A percentile compares a stretch with the other conserved stretches of the same genome.
Evolutionary conservation across 2,113 vertebrate genomes (phyloP).

Genomic region (Xenopus tropicalis): DNA sequence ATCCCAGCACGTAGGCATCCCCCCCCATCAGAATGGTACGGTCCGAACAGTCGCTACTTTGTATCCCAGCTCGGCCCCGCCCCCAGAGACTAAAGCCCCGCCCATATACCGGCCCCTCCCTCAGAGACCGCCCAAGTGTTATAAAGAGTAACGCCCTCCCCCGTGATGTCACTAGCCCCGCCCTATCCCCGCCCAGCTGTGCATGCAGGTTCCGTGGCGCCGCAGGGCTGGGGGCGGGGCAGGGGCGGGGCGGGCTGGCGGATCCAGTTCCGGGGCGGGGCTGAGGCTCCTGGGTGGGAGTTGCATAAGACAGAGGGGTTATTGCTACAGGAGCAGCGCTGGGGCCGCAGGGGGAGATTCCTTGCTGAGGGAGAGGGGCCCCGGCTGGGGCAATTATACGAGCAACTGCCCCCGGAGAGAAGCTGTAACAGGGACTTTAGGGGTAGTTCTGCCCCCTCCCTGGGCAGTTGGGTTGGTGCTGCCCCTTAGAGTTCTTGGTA

Average conservation of each 20-base stretch:
- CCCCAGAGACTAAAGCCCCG: too few relatives aligned
- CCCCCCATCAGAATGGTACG: too few relatives aligned
- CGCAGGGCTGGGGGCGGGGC: too few relatives aligned
- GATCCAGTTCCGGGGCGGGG: constrained; percentile 51
- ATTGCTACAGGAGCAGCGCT: background rate
- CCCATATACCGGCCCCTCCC: too few relatives aligned
- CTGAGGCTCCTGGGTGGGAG: background rate
- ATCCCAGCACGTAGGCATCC: too few relatives aligned
- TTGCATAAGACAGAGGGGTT: constrained; percentile 7
- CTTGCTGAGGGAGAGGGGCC: background rate
- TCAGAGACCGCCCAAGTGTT: too few relatives aligned
- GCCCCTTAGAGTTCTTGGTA: constrained; percentile 8
- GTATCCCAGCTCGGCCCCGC: too few relatives aligned
- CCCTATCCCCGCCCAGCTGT: too few relatives aligned
- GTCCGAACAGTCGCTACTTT: too few relatives aligned
- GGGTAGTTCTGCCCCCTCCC: constrained; percentile 45
- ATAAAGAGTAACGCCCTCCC: background rate
- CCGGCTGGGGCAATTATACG: background rate
- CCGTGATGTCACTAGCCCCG: background rate
- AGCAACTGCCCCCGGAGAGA: background rate
- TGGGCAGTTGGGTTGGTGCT: background rate
- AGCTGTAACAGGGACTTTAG: background rate
- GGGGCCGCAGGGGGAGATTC: background rate
- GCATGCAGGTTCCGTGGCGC: too few relatives aligned
- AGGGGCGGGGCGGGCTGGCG: too few relatives aligned